phyloP scores from a whole-genome alignment of 1,140 invertebrate species.

The Lepeophtheirus salmonis region DNA sequence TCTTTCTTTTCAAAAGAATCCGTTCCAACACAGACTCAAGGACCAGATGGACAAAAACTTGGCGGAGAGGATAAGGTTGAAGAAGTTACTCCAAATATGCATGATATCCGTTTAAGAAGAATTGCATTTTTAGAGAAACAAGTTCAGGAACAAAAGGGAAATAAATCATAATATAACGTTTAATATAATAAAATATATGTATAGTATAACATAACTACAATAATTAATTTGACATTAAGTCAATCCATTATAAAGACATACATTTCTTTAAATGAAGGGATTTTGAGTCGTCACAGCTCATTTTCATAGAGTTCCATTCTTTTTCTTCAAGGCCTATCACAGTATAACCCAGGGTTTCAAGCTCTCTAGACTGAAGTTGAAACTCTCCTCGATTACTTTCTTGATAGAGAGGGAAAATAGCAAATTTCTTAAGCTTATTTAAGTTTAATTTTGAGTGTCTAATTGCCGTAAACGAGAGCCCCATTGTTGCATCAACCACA shows the following conservation, averaged over 20 bases:
- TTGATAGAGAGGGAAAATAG: background rate
- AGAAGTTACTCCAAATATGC: background rate
- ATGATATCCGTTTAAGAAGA: background rate
- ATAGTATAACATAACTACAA: too few relatives aligned
- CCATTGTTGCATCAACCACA: background rate
- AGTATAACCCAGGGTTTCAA: background rate
- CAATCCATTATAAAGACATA: background rate
- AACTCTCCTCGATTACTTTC: background rate
- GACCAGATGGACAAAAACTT: background rate
- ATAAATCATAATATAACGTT: too few relatives aligned
- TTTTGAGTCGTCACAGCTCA: background rate
- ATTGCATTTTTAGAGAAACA: background rate
- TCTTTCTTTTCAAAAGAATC: too few relatives aligned
- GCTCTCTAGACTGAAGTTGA: background rate
- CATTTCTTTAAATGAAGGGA: background rate
- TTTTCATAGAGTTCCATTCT: background rate
- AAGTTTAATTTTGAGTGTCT: background rate
- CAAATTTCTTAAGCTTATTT: background rate
- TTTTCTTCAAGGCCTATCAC: background rate
- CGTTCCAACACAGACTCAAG: too few relatives aligned
- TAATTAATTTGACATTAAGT: too few relatives aligned
- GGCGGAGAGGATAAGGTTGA: background rate
- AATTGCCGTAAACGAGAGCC: background rate
- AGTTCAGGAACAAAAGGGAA: background rate
- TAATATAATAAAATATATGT: too few relatives aligned